These are phyloP conservation scores for Microctenopoma lineatum DNA, from an alignment of 2,797 vertebrate species.

Conservation along the genomic window DNA sequence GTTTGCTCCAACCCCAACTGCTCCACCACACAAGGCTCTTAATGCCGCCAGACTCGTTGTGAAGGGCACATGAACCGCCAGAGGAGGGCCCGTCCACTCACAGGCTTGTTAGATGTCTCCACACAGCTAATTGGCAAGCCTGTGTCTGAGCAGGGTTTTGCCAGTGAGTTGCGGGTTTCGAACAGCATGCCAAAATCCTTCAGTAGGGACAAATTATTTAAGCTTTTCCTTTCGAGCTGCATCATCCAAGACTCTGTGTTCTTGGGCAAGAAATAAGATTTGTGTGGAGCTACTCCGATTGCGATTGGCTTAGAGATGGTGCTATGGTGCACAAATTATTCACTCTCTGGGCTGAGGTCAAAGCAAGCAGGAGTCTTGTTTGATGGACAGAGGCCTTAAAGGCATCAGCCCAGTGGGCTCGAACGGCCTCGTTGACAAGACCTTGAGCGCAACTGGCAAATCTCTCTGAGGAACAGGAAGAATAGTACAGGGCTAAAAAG, in stretches of 20 bases:
- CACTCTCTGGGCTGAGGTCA: conserved; percentile 19
- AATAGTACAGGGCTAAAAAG: conserved; percentile 13
- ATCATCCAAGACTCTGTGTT: conserved; percentile 36
- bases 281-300: conserved; percentile 10
- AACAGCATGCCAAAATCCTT: conserved; percentile 49
- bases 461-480: conserved; percentile 20
- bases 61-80: conserved; percentile 33
- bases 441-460: conserved; percentile 34
- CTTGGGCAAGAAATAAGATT: conserved; percentile 25
- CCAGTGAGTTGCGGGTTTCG: conserved; percentile 50
- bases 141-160: conserved; percentile 37
- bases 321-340: conserved; percentile 26
- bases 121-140: conserved; percentile 55
- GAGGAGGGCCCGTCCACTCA: conserved; percentile 48
- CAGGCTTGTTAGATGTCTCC: conserved; percentile 48
- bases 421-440: conserved; percentile 31
- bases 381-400: conserved; percentile 45
- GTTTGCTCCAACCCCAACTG: conserved; percentile 19
- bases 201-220: conserved; percentile 49
- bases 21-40: conserved; percentile 28
- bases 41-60: conserved; percentile 27
- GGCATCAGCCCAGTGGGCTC: conserved; percentile 39
- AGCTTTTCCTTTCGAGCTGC: conserved; percentile 15
- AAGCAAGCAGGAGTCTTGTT: conserved; percentile 23
- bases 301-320: conserved; percentile 17